Evolutionary conservation across 2,888 invertebrate species (phyloP).

Genomic region (Epinotia brunnichana): DNA sequence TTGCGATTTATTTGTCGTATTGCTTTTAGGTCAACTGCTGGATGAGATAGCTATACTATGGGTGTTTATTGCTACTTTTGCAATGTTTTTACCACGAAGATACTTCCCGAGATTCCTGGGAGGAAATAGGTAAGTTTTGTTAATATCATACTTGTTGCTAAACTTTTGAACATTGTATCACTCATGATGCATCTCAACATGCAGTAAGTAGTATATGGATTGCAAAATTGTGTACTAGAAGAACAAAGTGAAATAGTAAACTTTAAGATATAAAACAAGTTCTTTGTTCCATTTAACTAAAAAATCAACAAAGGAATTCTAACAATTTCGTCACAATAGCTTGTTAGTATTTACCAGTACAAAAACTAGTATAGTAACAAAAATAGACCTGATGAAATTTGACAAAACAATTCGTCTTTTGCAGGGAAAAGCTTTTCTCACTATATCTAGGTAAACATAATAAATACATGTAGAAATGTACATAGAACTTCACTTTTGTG

Average conservation of each 20-base stretch:
- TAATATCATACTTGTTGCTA: background rate
- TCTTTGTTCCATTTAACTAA: background rate
- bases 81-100: constrained; percentile 88
- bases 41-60: constrained; percentile 93
- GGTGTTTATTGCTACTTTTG: constrained; percentile 91
- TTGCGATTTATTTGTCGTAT: constrained; percentile 1
- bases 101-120: constrained; percentile 87
- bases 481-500: background rate
- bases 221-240: too few relatives aligned
- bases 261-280: background rate
- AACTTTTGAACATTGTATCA: background rate
- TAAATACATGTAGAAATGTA: background rate
- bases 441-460: too few relatives aligned
- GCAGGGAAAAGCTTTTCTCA: too few relatives aligned
- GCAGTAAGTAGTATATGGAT: too few relatives aligned
- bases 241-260: background rate
- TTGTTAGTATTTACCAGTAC: background rate
- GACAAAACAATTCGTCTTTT: too few relatives aligned
- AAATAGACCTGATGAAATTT: background rate
- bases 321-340: background rate
- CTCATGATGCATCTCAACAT: too few relatives aligned
- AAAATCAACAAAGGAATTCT: background rate
- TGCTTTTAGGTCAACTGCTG: constrained; percentile 87
- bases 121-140: constrained; percentile 84
- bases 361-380: background rate